phyloP scores from a whole-genome alignment of 1,140 invertebrate species.

The Bombus cullumanus region DNA sequence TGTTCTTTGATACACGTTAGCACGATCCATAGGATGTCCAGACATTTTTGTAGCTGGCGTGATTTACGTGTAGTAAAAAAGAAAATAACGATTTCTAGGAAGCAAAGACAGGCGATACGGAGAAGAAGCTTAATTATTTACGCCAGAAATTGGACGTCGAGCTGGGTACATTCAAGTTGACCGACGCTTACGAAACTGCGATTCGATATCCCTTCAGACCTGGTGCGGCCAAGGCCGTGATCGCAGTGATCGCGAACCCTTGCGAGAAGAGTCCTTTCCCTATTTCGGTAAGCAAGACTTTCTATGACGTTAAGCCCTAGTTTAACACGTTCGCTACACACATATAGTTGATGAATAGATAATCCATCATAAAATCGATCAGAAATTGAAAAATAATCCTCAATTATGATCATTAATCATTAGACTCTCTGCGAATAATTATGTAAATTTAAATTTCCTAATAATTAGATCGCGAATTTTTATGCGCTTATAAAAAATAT shows the following conservation, averaged over 20 bases:
- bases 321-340: too few species aligned
- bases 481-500: too few species aligned
- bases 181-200: conserved; percentile 83
- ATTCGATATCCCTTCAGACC: conserved; percentile 85
- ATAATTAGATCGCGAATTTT: background rate
- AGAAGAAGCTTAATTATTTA: conserved; percentile 67
- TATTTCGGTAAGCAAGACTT: conserved; percentile 73
- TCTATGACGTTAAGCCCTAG: background rate
- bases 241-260: conserved; percentile 80
- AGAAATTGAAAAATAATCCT: too few species aligned
- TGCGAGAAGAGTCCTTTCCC: conserved; percentile 79
- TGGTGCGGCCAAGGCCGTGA: conserved; percentile 84
- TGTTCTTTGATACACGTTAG: background rate
- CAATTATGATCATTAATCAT: too few species aligned
- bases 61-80: background rate
- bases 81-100: conserved; percentile 67
- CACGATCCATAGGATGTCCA: background rate
- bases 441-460: too few species aligned
- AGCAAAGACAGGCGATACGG: conserved; percentile 66
- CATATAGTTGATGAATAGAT: too few species aligned
- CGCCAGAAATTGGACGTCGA: conserved; percentile 76
- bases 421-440: too few species aligned
- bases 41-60: background rate
- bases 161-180: conserved; percentile 75
- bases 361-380: too few species aligned